Base-by-base conservation (phyloP, 2,797 vertebrate genomes). In the Hephaestus fuliginosus region DNA sequence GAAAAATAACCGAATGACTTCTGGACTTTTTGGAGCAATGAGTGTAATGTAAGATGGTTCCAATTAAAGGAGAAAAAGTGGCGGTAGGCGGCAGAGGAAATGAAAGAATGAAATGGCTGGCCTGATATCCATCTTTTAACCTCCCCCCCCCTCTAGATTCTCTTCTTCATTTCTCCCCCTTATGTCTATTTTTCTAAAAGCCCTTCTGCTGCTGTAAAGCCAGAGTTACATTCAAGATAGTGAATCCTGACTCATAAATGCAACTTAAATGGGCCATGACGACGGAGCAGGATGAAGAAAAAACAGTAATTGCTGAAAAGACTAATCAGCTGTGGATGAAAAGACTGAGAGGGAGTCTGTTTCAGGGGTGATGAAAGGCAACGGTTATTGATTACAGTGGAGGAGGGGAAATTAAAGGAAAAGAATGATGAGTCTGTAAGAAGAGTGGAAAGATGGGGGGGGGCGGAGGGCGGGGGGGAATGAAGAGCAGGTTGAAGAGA, bases 71-170 rank as follows among this genome's bases (percentile, higher is more conserved):
- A 78, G 77, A 85, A 89, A 87, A 88, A 78, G 72, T 76, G 74
- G 82, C 53, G 39, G 83, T 68, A 72, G 84, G 84, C 82, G 4
- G 77, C 64, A 63, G 63, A 87, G 92, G 90, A 93, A 95, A 92
- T 93, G 82, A 92, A 90, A 88, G 76, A 89, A 93, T 92, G 78
- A 91, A 93, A 91, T 56, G 84, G 86, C 84, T 85, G 85, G 83
- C 93, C 94, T 90, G 82, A 86, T 87, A 92, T 90, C 63, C 74
- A 80, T 83, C 78, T 76, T 75, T 73, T 66, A 39, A 33, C 30
- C 30, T 3, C 30, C 30, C 30, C 30, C 30, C 36, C 48, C 48
- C 63, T 56, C 55, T 14, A 14, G 20, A 33, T 44, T 39, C 41
- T 70, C 49, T n/a, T 61, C 46, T 25, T 57, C 41, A 28, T 53